Percentiles rank a stretch among this genome's conserved stretches.
phyloP scores from a whole-genome alignment of 2,888 invertebrate species.

The Noctua fimbriata region DNA sequence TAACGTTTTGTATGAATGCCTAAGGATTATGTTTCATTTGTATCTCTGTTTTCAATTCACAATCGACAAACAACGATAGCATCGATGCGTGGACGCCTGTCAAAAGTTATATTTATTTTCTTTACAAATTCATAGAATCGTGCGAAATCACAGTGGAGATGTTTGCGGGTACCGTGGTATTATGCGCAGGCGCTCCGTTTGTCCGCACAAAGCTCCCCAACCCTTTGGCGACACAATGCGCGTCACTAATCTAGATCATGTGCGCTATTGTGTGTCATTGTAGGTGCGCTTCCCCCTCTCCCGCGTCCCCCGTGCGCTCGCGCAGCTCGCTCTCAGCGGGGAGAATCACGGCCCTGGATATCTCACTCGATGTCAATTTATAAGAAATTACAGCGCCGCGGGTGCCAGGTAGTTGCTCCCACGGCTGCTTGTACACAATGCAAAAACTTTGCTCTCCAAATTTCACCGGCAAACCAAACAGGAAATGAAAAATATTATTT shows the following conservation, averaged over 20 bases:
- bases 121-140: slow-evolving; percentile 89
- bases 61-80: slow-evolving; percentile 87
- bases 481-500: slow-evolving; percentile 88
- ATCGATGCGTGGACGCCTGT: slow-evolving; percentile 87
- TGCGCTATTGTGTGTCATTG: slow-evolving; percentile 86
- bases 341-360: slow-evolving; percentile 81
- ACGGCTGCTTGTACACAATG: slow-evolving; percentile 82
- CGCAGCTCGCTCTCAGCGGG: slow-evolving; percentile 73
- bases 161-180: slow-evolving; percentile 83
- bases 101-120: slow-evolving; percentile 90
- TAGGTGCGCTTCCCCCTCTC: slow-evolving; percentile 66
- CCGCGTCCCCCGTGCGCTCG: slow-evolving; percentile 48
- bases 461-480: slow-evolving; percentile 82
- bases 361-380: slow-evolving; percentile 90
- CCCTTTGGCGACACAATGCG: slow-evolving; percentile 90
- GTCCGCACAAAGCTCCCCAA: slow-evolving; percentile 83
- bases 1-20: slow-evolving; percentile 46
- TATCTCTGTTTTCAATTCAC: slow-evolving; percentile 81
- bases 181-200: slow-evolving; percentile 81
- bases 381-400: slow-evolving; percentile 87
- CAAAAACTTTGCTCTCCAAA: slow-evolving; percentile 83
- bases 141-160: slow-evolving; percentile 87
- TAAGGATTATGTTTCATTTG: slow-evolving; percentile 73
- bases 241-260: slow-evolving; percentile 90
- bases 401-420: slow-evolving; percentile 88